These are phyloP conservation scores for Rhipidura dahli DNA, from an alignment of 2,113 vertebrate species.

Conservation along the genomic window DNA sequence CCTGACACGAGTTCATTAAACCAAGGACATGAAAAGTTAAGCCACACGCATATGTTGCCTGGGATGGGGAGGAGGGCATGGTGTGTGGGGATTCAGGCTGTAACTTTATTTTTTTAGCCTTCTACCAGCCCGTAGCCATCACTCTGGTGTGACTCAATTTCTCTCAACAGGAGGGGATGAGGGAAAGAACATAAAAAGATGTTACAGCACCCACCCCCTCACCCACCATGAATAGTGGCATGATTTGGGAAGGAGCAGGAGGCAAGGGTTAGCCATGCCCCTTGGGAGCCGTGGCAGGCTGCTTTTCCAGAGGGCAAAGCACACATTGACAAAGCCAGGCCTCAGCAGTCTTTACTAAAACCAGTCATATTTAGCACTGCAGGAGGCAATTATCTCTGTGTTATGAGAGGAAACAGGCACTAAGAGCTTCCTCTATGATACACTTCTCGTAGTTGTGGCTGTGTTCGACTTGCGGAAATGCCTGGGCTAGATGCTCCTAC, in stretches of 20 bases:
- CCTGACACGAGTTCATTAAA: constrained; percentile 27
- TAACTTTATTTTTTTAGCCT: background rate
- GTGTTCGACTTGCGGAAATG: background rate
- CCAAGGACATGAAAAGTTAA: background rate
- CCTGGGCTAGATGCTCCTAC: background rate
- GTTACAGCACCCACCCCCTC: background rate
- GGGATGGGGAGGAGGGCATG: background rate
- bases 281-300: background rate
- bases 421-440: background rate
- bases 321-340: background rate
- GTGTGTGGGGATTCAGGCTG: background rate
- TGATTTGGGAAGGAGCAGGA: background rate
- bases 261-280: background rate
- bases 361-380: background rate
- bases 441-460: background rate
- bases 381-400: background rate
- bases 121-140: background rate
- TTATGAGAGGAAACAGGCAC: background rate
- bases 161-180: background rate
- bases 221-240: background rate
- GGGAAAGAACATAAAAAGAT: too few species aligned
- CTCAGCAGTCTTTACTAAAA: background rate
- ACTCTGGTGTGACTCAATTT: background rate
- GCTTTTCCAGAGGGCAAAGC: background rate
- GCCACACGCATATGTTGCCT: background rate